Evolutionary conservation across 2,797 vertebrate genomes (phyloP).

Genomic region (Falco peregrinus): DNA sequence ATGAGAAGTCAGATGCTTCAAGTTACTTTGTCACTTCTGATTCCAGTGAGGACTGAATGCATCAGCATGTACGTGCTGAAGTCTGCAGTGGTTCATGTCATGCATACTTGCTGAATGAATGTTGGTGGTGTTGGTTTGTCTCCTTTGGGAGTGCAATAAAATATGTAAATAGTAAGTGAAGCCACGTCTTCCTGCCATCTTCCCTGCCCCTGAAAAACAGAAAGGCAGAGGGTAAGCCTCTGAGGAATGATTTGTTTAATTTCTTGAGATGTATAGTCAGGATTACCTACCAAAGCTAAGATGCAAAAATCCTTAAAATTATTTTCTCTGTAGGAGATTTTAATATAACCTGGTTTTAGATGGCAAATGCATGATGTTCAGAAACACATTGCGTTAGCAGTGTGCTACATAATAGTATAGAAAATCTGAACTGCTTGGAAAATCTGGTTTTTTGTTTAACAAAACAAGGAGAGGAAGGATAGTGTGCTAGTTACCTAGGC

Average conservation of each 20-base stretch:
- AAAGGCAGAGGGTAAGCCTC: not conserved
- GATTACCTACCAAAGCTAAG: not conserved
- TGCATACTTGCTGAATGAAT: not conserved
- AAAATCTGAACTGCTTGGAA: not conserved
- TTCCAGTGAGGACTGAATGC: not conserved
- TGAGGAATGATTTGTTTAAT: not conserved
- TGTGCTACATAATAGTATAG: not conserved
- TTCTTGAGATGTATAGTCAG: not conserved
- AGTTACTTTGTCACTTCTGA: not conserved
- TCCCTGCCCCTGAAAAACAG: not conserved
- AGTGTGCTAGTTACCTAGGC: fast-evolving
- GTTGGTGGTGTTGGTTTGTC: not conserved
- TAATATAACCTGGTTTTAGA: not conserved
- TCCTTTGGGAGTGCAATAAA: not conserved
- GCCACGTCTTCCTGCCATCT: not conserved
- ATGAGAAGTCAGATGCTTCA: not conserved
- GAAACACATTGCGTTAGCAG: not conserved
- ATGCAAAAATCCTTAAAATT: not conserved
- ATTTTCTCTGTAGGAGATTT: not conserved
- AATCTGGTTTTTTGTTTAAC: not conserved
- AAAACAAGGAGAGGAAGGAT: not conserved
- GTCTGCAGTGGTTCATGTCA: not conserved
- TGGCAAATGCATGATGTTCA: not conserved
- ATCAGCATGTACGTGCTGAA: not conserved
- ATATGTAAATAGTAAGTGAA: not conserved